phyloP scores from a whole-genome alignment of 2,888 invertebrate species.

The Sturmia bella region DNA sequence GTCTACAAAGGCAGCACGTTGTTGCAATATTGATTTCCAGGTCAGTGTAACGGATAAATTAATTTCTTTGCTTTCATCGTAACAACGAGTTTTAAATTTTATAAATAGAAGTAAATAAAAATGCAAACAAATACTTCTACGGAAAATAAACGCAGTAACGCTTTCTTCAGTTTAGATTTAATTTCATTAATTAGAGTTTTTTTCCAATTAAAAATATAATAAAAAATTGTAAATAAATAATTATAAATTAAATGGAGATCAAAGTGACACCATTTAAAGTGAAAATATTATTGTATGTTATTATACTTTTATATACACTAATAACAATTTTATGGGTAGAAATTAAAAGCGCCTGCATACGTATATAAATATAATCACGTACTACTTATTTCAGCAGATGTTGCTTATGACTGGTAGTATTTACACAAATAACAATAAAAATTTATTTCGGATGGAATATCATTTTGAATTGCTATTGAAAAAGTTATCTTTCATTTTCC shows the following conservation, averaged over 20 bases:
- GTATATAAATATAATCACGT: no score
- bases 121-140: conserved; percentile 19
- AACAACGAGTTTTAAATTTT: conserved; percentile 52
- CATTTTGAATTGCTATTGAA: no score
- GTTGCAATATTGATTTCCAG: conserved; percentile 51
- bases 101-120: conserved; percentile 9
- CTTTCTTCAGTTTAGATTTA: conserved; percentile 60
- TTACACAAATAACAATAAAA: no score
- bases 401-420: no score
- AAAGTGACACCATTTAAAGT: conserved; percentile 46
- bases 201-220: conserved; percentile 52
- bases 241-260: conserved; percentile 12
- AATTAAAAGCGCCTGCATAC: no score
- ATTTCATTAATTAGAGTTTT: conserved; percentile 53
- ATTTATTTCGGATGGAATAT: no score
- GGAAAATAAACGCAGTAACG: conserved; percentile 47
- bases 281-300: conserved; percentile 6
- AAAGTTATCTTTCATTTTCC: no score
- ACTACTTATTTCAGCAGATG: no score
- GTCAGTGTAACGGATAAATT: conserved; percentile 68
- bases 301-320: no score
- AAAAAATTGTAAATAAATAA: conserved; percentile 3
- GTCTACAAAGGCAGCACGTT: neutral
- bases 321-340: no score
- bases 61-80: conserved; percentile 65